phyloP scores from a whole-genome alignment of 2,888 invertebrate genomes.

The Lymantria monacha region DNA sequence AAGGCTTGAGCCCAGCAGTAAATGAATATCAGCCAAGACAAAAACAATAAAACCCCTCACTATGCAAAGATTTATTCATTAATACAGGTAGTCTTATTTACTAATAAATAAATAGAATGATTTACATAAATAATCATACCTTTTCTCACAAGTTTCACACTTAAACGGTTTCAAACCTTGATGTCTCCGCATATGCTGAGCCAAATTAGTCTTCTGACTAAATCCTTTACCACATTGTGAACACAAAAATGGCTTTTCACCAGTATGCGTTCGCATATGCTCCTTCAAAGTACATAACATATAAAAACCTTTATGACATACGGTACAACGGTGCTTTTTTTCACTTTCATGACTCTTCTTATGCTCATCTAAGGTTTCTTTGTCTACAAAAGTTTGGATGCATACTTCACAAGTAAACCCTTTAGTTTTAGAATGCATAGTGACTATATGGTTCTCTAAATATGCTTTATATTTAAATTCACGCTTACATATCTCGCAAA shows the following conservation, averaged over 20 bases:
- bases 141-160: slow-evolving; percentile 69
- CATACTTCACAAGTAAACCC: slow-evolving; percentile 75
- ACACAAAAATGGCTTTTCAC: slow-evolving; percentile 82
- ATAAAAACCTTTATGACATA: slow-evolving; percentile 66
- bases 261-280: slow-evolving; percentile 81
- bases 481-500: slow-evolving; percentile 63
- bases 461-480: slow-evolving; percentile 82
- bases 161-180: slow-evolving; percentile 73
- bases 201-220: slow-evolving; percentile 83
- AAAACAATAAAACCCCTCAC: too few species aligned
- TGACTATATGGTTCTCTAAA: slow-evolving; percentile 75
- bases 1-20: too few species aligned
- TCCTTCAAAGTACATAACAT: slow-evolving; percentile 83
- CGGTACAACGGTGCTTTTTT: slow-evolving; percentile 74
- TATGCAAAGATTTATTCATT: too few species aligned
- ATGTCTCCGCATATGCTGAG: slow-evolving; percentile 82
- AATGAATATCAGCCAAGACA: too few species aligned
- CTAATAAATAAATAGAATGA: too few species aligned
- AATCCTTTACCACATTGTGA: slow-evolving; percentile 82
- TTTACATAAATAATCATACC: slow-evolving; percentile 34
- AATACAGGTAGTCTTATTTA: too few species aligned
- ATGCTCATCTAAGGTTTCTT: slow-evolving; percentile 69
- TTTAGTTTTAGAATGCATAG: slow-evolving; percentile 69
- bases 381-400: slow-evolving; percentile 55
- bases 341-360: slow-evolving; percentile 67